Evolutionary conservation across 2,113 vertebrate genomes (phyloP).

Genomic region (Eonycteris spelaea): DNA sequence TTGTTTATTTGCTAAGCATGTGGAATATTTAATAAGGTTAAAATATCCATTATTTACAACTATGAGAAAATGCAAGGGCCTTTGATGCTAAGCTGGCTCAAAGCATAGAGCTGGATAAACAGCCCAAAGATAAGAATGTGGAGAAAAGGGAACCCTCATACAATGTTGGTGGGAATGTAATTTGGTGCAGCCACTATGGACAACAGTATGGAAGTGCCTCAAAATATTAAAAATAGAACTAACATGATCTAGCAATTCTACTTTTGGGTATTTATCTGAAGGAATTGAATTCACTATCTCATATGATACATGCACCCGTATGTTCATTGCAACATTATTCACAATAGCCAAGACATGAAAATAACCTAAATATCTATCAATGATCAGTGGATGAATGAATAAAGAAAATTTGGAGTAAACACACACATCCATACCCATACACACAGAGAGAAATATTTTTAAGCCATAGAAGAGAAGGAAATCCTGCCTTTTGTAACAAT

Average conservation of each 20-base stretch:
- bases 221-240: neutral
- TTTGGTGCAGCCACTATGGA: too few relatives aligned
- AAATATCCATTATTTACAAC: neutral
- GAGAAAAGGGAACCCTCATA: neutral
- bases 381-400: neutral
- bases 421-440: neutral
- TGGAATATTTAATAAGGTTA: neutral
- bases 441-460: neutral
- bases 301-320: too few relatives aligned
- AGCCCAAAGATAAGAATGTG: neutral
- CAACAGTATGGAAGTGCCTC: neutral
- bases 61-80: neutral
- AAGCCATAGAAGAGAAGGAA: neutral
- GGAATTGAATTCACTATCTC: neutral
- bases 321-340: neutral
- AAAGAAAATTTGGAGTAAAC: neutral
- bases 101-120: neutral
- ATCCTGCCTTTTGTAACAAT: neutral
- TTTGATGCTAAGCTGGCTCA: neutral
- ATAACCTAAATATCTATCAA: neutral
- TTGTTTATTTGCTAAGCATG: neutral
- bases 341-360: neutral
- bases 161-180: neutral
- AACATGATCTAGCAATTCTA: neutral
- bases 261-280: neutral